These are phyloP conservation scores for Lacerta bilineata DNA, from an alignment of 2,797 vertebrate genomes.

Conservation along the genomic window DNA sequence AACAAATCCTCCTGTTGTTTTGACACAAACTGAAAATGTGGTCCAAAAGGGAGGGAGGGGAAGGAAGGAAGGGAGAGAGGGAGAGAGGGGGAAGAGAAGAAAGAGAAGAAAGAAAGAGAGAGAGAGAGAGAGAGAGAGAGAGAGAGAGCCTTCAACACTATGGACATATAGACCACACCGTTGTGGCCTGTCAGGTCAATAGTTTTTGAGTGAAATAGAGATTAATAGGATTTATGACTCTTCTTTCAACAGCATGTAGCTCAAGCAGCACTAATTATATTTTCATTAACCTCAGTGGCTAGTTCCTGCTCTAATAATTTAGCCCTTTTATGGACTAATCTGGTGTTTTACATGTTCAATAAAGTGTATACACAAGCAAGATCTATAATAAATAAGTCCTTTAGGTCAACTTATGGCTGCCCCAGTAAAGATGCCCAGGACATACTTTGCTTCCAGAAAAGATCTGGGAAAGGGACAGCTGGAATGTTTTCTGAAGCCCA, in stretches of 20 bases:
- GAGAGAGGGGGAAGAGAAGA: neutral
- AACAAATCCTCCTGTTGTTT: neutral
- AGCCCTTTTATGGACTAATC: constrained; percentile 72
- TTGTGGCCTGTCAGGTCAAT: constrained; percentile 78
- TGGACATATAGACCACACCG: constrained; percentile 61
- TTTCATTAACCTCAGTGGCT: constrained; percentile 80
- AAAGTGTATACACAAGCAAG: constrained; percentile 74
- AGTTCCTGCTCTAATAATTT: constrained; percentile 79
- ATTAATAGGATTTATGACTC: constrained; percentile 78
- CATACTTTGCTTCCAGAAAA: neutral
- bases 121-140: too few species aligned
- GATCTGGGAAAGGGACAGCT: neutral
- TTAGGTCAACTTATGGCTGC: constrained; percentile 40
- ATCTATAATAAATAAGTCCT: constrained; percentile 63
- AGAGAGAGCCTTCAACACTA: constrained; percentile 54
- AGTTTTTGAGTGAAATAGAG: constrained; percentile 75
- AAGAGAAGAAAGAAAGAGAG: neutral
- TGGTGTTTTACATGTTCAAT: constrained; percentile 75
- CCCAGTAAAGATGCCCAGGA: constrained; percentile 24
- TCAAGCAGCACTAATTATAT: constrained; percentile 78
- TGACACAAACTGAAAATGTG: neutral
- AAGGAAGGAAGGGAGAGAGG: neutral
- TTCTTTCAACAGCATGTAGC: constrained; percentile 75
- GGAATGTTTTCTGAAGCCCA: neutral
- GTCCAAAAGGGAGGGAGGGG: constrained; percentile 3